These are phyloP conservation scores for Probosciger aterrimus DNA, from an alignment of 2,113 vertebrate genomes.

Conservation along the genomic window DNA sequence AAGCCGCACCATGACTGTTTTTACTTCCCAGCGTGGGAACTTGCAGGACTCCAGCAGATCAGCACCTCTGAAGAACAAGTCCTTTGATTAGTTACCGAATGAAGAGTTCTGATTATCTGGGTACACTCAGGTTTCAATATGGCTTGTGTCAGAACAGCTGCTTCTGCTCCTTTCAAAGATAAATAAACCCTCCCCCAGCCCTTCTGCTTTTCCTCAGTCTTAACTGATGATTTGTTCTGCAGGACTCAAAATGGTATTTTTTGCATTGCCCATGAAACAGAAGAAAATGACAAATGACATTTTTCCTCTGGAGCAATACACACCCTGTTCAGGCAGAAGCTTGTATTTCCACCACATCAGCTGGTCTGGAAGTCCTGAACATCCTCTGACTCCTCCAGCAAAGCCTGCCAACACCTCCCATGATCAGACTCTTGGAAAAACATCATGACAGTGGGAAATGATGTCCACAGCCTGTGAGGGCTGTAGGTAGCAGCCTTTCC, in stretches of 20 bases:
- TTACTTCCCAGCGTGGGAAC: not conserved
- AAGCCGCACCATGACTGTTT: not conserved
- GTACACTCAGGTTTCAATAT: not conserved
- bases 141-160: not conserved
- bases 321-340: not conserved
- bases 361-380: not conserved
- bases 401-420: not conserved
- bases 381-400: not conserved
- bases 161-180: not conserved
- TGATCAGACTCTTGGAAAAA: not conserved
- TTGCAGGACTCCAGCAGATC: not conserved
- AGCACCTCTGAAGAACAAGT: not conserved
- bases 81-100: accelerated
- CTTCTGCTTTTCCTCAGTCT: not conserved
- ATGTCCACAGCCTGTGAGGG: not conserved
- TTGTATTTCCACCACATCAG: not conserved
- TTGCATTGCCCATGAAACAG: not conserved
- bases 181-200: not conserved
- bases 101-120: not conserved
- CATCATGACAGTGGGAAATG: not conserved
- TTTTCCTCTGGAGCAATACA: not conserved
- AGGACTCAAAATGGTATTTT: not conserved
- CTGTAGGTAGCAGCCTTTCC: not conserved
- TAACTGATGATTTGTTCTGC: not conserved
- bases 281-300: not conserved